Evolutionary conservation across 1,140 invertebrate species (phyloP), one percentile per base, ranked within the genome.

Genomic region (Drosophila serrata): DNA sequence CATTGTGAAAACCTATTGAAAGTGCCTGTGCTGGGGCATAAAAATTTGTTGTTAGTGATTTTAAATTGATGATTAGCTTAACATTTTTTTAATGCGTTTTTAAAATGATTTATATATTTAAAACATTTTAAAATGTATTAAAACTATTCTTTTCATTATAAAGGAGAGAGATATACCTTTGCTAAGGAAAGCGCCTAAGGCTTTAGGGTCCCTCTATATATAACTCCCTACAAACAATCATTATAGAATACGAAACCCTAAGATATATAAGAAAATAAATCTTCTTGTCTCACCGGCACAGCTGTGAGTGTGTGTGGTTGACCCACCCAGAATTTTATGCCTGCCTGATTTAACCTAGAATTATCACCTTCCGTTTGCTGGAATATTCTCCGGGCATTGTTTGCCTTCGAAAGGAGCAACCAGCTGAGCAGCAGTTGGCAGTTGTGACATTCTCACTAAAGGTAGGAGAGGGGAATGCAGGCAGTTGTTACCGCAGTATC

Each of bases 391-490:
- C 33, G n/a, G 4, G 0, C 33, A 33, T 62, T 74, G 69, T 74
- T 51, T 29, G 45, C 17, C 22, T 12, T 22, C 42, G 35, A 40
- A 37, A 59, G 42, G n/a, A 74, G 22, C 39, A 74, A 74, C 74
- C 74, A 77, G 56, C 73, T 68, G 74, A 76, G 46, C 27, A 31
- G 45, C 74, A 59, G 60, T 75, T 63, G 60, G 27, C 70, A 75
- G 72, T 76, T 76, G 73, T 76, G 74, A 76, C 74, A 76, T 42
- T 43, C 31, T 19, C 40, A 24, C 35, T 42, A 11, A 11, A 22
- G 15, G 42, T 17, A 24, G 24, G 15, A 24, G 15, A 7, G 15
- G 19, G 8, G 6, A 33, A 27, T 39, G 11, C 13, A n/a, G 59
- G 74, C 24, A 65, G 35, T 42, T 68, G 35, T 42, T 68, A 67